Base-by-base conservation (phyloP, 2,888 invertebrate species). In the Ormia ochracea region DNA sequence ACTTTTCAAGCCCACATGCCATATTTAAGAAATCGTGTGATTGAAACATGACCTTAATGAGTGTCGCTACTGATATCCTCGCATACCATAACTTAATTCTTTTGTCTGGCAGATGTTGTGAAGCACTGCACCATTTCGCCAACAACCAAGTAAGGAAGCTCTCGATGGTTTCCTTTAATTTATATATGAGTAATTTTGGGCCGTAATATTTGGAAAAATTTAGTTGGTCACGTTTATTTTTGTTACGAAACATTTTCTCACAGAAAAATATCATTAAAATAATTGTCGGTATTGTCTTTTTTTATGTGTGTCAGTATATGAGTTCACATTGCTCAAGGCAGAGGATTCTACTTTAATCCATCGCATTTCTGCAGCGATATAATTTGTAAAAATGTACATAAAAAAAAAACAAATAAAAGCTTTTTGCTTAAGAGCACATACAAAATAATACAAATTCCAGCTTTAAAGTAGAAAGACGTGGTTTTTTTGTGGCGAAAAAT, bases 201-300 rank as follows among this genome's bases (percentile, higher is more conserved):
- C n/a, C n/a, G n/a, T n/a, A n/a, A n/a, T n/a, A n/a, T n/a, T 41
- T 7, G 43, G 5, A 2, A 43, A 21, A 10, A 6, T 4, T 10
- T 21, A 4, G 45, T 45, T 45, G 45, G 21, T 45, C 12, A 21
- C 21, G 21, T 45, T 45, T 1, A 14, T 41, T 17, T 28, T 41
- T 5, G 1, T 21, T 1, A 21, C 12, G 5, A 45, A 45, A 23
- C 45, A 21, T 21, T 45, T 12, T 10, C n/a, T 56, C 21, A 36
- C 33, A 36, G 36, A 61, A 45, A 61, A 21, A 33, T 33, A 45
- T 61, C 31, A 45, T 61, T 61, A 45, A 61, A 48, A 48, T 33
- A 48, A 33, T 63, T 48, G 48, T 63, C 48, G 12, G n/a, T n/a
- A n/a, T 10, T 66, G 41, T 38, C 4, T 38, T 7, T 45, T 21